phyloP scores from a whole-genome alignment of 2,113 vertebrate species.

The Macroglossus sobrinus region DNA sequence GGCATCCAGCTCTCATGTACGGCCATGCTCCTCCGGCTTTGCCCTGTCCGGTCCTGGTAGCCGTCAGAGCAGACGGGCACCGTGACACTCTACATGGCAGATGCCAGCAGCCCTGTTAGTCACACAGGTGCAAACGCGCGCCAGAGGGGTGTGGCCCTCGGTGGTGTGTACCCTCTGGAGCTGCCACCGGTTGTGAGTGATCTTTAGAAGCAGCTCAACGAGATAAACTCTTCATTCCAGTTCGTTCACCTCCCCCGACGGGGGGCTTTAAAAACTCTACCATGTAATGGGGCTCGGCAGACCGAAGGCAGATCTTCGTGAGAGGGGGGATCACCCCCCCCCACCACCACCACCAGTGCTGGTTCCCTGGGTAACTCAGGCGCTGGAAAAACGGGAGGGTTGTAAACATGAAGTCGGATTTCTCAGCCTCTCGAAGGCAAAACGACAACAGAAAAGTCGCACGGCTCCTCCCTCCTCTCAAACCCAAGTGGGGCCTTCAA shows the following conservation, averaged over 20 bases:
- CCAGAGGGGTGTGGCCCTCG: fast-evolving
- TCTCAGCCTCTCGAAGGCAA: neutral
- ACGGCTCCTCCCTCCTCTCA: conserved; percentile 34
- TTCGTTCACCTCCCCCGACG: neutral
- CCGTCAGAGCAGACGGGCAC: neutral
- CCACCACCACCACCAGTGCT: neutral
- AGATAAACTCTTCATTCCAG: conserved; percentile 8
- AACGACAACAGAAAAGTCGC: neutral
- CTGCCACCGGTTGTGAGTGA: neutral
- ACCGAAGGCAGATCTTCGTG: neutral
- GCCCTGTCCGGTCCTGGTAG: neutral
- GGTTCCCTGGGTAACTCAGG: neutral
- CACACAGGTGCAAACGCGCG: neutral
- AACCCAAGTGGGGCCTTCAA: neutral
- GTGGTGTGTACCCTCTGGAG: neutral
- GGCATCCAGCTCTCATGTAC: neutral
- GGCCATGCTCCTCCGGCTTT: fast-evolving
- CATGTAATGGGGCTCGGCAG: neutral
- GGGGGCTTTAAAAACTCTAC: neutral
- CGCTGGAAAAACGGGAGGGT: neutral
- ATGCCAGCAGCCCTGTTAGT: neutral
- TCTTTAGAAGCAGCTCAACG: neutral
- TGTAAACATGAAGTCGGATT: neutral
- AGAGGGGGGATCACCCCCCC: too few relatives aligned
- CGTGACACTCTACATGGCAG: too few relatives aligned